Evolutionary conservation across 2,797 vertebrate species (phyloP), one percentile per base, ranked within the genome.

Genomic region (Sciaenops ocellatus): DNA sequence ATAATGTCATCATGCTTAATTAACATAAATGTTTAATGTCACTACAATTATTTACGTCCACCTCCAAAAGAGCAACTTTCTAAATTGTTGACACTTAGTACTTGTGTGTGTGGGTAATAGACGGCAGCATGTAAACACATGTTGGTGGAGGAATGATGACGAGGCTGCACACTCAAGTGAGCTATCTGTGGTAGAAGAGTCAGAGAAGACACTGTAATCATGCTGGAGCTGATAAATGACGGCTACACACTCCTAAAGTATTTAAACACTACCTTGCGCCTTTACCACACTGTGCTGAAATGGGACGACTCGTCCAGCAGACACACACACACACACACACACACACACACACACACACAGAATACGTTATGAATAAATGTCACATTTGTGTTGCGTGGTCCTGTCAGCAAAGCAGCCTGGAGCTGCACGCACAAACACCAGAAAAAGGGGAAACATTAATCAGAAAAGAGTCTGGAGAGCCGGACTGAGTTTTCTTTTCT

Each of bases 91-190:
- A 74, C 60, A 69, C 51, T 69, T 46, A 79, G 65, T 24, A 20
- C 52, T 46, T 38, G 16, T 85, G 60, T 79, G 75, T 78, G 83
- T 73, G 74, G 76, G 64, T 63, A 26, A 78, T 10, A 81, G 74
- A 65, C 48, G 54, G 81, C 75, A 85, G 77, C 92, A 66, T 91
- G 91, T 93, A 91, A 94, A 92, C 92, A 93, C 92, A 92, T 89
- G 92, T 91, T 91, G 85, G 71, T 71, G 85, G 76, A 80, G 85
- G 90, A 90, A 88, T 81, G 84, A 85, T 87, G 90, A 87, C 34
- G 89, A 85, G 80, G 85, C 60, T 81, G 81, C 64, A 72, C 80
- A 78, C 76, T 82, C 44, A 20, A 77, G 41, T 67, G 64, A 85
- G 79, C 78, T 73, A 79, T 82, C 84, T 86, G 69, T 63, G 81